Percentiles rank a stretch among this genome's conserved stretches.
Conservation (phyloP, 1,140 invertebrate species). For the Venturia canescens region DNA sequence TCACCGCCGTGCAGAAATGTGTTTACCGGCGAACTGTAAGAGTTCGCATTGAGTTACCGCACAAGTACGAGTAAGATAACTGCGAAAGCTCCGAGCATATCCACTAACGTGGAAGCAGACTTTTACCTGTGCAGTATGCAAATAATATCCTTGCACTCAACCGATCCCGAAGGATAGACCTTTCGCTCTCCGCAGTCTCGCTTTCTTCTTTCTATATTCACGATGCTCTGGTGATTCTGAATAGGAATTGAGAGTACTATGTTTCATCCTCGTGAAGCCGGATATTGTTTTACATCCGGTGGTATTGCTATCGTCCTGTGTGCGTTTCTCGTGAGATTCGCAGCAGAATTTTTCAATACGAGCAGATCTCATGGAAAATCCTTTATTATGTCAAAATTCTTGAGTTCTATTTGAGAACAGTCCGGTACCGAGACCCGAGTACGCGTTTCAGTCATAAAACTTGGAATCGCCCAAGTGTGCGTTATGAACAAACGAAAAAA, state of each 20-base stretch:
- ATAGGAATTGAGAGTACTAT: constrained; percentile 27
- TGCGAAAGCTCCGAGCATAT: not conserved
- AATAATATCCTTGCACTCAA: constrained; percentile 45
- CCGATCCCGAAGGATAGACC: constrained; percentile 1
- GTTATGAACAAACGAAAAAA: no score
- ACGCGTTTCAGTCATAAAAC: no score
- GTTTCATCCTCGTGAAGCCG: constrained; percentile 26
- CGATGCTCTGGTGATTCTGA: not conserved
- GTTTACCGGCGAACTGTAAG: not conserved
- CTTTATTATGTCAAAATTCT: not conserved
- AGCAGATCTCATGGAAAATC: constrained; percentile 1
- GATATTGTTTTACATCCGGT: constrained; percentile 45
- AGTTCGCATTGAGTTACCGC: not conserved
- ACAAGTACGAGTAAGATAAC: constrained; percentile 3
- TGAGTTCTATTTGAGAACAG: not conserved
- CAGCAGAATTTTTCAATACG: constrained; percentile 38
- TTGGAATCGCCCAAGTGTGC: no score
- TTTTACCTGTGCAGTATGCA: constrained; percentile 19
- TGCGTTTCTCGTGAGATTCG: constrained; percentile 6
- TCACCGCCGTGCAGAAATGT: not conserved
- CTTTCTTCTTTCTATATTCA: constrained; percentile 3
- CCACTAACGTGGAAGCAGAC: not conserved
- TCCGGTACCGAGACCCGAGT: no score
- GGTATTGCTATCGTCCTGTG: not conserved
- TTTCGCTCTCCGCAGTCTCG: constrained; percentile 11